Percentiles rank a stretch among this genome's conserved stretches.
phyloP scores from a whole-genome alignment of 2,797 vertebrate species.

The Gymnodraco acuticeps region DNA sequence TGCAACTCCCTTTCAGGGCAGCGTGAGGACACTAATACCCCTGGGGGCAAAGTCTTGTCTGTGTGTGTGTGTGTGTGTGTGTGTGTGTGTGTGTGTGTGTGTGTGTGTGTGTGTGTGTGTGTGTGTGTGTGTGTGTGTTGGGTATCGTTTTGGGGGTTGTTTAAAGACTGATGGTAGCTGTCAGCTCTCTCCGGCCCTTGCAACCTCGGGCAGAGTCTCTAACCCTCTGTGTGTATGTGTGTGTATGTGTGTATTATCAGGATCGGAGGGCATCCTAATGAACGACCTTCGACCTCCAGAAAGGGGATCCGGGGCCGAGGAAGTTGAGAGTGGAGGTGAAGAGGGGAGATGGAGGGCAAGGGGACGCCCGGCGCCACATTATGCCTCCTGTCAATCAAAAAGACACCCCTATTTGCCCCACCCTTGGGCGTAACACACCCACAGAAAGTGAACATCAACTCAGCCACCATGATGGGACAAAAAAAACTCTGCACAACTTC shows the following conservation, averaged over 20 bases:
- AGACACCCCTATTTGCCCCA: constrained; percentile 44
- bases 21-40: constrained; percentile 67
- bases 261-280: constrained; percentile 74
- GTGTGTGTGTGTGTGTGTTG: constrained; percentile 27
- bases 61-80: constrained; percentile 43
- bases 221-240: constrained; percentile 28
- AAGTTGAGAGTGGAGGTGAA: constrained; percentile 80
- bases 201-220: constrained; percentile 51
- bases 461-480: neutral
- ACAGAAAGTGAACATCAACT: constrained; percentile 55
- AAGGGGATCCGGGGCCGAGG: constrained; percentile 80
- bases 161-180: constrained; percentile 75
- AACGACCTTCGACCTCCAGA: constrained; percentile 79
- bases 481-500: neutral
- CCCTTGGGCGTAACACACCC: constrained; percentile 17
- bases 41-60: constrained; percentile 41
- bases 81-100: constrained; percentile 30
- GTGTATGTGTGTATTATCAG: constrained; percentile 65
- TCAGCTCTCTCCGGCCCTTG: constrained; percentile 57
- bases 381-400: constrained; percentile 71
- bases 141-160: constrained; percentile 27
- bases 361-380: constrained; percentile 76
- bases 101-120: constrained; percentile 31
- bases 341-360: constrained; percentile 68
- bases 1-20: constrained; percentile 64